Evolutionary conservation across 2,888 invertebrate species (phyloP).

Genomic region (Agrenia bidenticulata): DNA sequence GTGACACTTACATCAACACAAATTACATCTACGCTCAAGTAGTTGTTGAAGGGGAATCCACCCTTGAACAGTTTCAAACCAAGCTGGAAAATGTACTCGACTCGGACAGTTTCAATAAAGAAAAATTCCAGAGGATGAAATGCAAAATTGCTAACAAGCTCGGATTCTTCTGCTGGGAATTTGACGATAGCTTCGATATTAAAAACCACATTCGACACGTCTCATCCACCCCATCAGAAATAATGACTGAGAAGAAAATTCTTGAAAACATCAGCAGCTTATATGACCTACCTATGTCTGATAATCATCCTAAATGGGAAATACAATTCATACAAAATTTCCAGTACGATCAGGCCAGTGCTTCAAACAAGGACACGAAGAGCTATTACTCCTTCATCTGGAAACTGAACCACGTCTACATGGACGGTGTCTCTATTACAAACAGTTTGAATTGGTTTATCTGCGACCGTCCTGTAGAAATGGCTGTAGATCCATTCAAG

Average conservation of each 20-base stretch:
- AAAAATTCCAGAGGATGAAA: background rate
- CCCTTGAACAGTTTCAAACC: no score
- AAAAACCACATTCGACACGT: constrained; percentile 2
- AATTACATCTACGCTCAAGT: no score
- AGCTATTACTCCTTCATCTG: constrained; percentile 13
- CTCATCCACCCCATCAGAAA: background rate
- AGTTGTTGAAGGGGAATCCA: no score
- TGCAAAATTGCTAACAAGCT: constrained; percentile 14
- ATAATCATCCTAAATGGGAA: constrained; percentile 6
- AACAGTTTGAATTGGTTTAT: constrained; percentile 8
- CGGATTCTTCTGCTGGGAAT: constrained; percentile 22
- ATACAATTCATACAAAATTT: constrained; percentile 5
- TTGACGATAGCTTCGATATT: background rate
- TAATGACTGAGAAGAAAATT: background rate
- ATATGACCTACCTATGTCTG: constrained; percentile 6
- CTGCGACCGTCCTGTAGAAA: constrained; percentile 11
- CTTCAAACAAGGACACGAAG: background rate
- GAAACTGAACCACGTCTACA: constrained; percentile 14
- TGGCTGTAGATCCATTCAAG: no score
- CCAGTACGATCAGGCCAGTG: background rate
- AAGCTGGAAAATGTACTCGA: no score
- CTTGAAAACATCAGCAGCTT: constrained; percentile 4
- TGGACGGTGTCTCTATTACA: constrained; percentile 9
- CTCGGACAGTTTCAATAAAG: no score
- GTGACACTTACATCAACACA: no score